Evolutionary conservation across 2,797 vertebrate genomes (phyloP).

Genomic region (Threskiornis aethiopicus): DNA sequence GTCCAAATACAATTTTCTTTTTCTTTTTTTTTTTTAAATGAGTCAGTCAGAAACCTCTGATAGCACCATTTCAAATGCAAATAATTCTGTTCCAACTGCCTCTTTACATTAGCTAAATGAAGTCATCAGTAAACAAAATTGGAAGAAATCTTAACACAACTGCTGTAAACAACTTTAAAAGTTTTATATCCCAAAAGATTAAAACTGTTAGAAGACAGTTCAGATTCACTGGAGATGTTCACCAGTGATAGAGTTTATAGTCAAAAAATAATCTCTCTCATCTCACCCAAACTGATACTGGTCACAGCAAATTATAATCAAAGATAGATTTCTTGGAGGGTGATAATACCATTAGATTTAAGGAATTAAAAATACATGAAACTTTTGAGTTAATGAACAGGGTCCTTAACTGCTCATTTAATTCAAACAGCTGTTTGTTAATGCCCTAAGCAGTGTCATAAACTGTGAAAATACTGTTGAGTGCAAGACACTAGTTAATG

Average conservation of each 20-base stretch:
- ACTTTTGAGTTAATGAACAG: slow-evolving; percentile 89
- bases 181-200: slow-evolving; percentile 78
- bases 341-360: slow-evolving; percentile 85
- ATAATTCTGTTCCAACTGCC: slow-evolving; percentile 84
- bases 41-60: slow-evolving; percentile 78
- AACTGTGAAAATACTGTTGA: slow-evolving; percentile 88
- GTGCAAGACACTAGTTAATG: slow-evolving; percentile 87
- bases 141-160: slow-evolving; percentile 81
- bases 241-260: slow-evolving; percentile 66
- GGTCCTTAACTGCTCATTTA: slow-evolving; percentile 89
- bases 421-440: slow-evolving; percentile 90
- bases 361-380: slow-evolving; percentile 89
- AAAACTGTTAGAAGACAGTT: slow-evolving; percentile 69
- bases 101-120: slow-evolving; percentile 86
- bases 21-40: slow-evolving; percentile 45
- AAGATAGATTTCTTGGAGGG: slow-evolving; percentile 82
- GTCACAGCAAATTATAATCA: slow-evolving; percentile 81
- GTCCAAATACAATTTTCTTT: slow-evolving; percentile 74
- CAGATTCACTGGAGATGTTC: slow-evolving; percentile 65
- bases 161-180: slow-evolving; percentile 82
- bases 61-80: slow-evolving; percentile 82
- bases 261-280: slow-evolving; percentile 69
- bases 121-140: slow-evolving; percentile 85
- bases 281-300: slow-evolving; percentile 71
- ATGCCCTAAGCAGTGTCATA: slow-evolving; percentile 89